A percentile compares a stretch with the other conserved stretches of the same genome.
Conservation (phyloP, 2,888 invertebrate species). For the Glaucopsyche alexis region DNA sequence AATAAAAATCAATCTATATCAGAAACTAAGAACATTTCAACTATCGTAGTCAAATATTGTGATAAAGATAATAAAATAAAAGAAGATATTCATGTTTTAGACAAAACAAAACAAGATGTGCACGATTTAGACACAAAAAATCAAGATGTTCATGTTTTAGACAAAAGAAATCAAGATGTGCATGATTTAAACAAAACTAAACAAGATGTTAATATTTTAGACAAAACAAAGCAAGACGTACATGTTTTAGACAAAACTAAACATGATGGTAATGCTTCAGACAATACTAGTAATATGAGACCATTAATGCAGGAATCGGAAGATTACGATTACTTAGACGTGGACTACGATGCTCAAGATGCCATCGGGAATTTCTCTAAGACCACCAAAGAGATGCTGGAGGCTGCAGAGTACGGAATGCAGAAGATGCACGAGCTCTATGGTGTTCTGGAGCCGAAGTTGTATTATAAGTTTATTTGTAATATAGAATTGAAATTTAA, state of each 20-base stretch:
- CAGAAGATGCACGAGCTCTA: conserved; percentile 84
- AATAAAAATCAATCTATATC: conserved; percentile 63
- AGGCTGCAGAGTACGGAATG: conserved; percentile 84
- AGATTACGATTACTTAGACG: conserved; percentile 39
- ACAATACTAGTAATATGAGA: conserved; percentile 31
- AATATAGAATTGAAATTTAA: neutral
- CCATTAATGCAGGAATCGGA: conserved; percentile 36
- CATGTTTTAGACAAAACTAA: neutral
- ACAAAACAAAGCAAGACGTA: neutral
- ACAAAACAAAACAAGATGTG: conserved; percentile 18
- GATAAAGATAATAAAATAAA: conserved; percentile 49
- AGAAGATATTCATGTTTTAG: conserved; percentile 38
- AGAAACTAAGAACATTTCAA: conserved; percentile 66
- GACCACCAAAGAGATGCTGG: conserved; percentile 75
- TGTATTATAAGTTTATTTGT: conserved; percentile 74
- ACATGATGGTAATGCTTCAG: neutral
- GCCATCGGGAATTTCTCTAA: conserved; percentile 44
- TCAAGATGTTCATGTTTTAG: neutral
- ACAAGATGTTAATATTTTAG: neutral
- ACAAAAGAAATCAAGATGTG: neutral
- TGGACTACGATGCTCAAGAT: conserved; percentile 37
- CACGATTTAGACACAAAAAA: neutral
- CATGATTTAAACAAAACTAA: neutral
- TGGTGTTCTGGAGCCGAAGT: conserved; percentile 82
- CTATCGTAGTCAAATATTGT: conserved; percentile 70